Base-by-base conservation (phyloP, 2,888 invertebrate genomes). In the Eremobia ochroleuca region DNA sequence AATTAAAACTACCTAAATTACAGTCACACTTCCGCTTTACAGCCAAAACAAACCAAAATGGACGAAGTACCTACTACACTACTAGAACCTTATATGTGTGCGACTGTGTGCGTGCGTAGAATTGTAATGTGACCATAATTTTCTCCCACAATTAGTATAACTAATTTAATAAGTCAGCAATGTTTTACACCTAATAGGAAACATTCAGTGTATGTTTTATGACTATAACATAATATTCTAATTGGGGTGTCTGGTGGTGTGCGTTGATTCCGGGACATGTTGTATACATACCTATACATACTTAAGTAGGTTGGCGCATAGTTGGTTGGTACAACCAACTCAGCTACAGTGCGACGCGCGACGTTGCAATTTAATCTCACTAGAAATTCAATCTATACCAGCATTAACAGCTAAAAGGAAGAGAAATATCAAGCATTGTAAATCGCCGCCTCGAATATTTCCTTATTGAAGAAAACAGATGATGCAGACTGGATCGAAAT, bases 391-490 rank as follows among this genome's bases (percentile, higher is more conserved):
- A 73, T 87, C 55, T 65, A 40, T 25, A 55, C 21, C 55, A 66
- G 40, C 65, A 64, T 55, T 65, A 69, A 34, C 62, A 69, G 55
- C 25, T 52, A 71, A 55, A 77, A 84, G 85, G 80, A 84, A 84
- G 85, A 79, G 72, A 86, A 79, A 69, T 73, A 84, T 79, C 74
- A 75, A 84, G 43, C 52, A 84, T 79, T 87, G 74, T 79, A 79
- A 83, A 83, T 83, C 72, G 74, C 61, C 18, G 73, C 43, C 43
- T 28, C 58, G 49, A 74, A 78, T 85, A 82, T 82, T 87, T 87
- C 88, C 88, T 87, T 82, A 73, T 80, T 82, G 87, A 85, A 75
- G 87, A 87, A 85, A 89, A 82, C 81, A 76, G 73, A 83, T 88
- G 87, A 88, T 76, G 88, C 77, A 79, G 73, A 72, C 67, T 70